Evolutionary conservation across 2,888 invertebrate species (phyloP).

Genomic region (Boloria selene): DNA sequence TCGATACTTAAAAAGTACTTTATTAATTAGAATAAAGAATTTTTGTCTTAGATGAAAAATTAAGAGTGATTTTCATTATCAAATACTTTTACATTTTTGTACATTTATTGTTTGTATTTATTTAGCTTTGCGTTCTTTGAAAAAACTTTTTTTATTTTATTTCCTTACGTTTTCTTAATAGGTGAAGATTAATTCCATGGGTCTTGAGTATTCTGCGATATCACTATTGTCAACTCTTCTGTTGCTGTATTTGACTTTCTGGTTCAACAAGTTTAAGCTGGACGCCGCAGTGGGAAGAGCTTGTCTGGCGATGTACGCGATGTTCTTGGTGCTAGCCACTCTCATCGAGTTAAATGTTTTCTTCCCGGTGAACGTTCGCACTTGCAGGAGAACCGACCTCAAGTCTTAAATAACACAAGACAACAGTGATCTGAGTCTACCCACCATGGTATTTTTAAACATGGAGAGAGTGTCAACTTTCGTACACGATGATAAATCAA

Average conservation of each 20-base stretch:
- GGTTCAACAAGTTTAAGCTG: slow-evolving; percentile 93
- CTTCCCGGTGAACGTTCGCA: slow-evolving; percentile 94
- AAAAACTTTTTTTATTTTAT: slow-evolving; percentile 41
- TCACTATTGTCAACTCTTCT: slow-evolving; percentile 93
- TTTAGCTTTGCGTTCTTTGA: slow-evolving; percentile 25
- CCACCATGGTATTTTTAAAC: slow-evolving; percentile 29
- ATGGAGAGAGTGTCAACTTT: slow-evolving; percentile 6
- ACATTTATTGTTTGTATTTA: background rate
- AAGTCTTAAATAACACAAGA: slow-evolving; percentile 53
- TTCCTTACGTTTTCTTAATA: slow-evolving; percentile 55
- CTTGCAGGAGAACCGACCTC: slow-evolving; percentile 85
- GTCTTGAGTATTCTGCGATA: slow-evolving; percentile 94
- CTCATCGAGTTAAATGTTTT: slow-evolving; percentile 96
- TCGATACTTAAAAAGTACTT: no score
- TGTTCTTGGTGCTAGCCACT: slow-evolving; percentile 93
- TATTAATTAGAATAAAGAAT: no score
- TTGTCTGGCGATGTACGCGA: slow-evolving; percentile 92
- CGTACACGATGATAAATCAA: slow-evolving; percentile 11
- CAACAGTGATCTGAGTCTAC: slow-evolving; percentile 22
- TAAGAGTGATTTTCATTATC: slow-evolving; percentile 32
- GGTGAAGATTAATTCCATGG: slow-evolving; percentile 94
- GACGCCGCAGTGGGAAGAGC: slow-evolving; percentile 92
- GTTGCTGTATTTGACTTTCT: slow-evolving; percentile 91
- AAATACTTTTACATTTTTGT: slow-evolving; percentile 8
- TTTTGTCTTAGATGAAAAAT: background rate